Evolutionary conservation across 2,797 vertebrate species (phyloP).

Genomic region (Poecilia velifera): DNA sequence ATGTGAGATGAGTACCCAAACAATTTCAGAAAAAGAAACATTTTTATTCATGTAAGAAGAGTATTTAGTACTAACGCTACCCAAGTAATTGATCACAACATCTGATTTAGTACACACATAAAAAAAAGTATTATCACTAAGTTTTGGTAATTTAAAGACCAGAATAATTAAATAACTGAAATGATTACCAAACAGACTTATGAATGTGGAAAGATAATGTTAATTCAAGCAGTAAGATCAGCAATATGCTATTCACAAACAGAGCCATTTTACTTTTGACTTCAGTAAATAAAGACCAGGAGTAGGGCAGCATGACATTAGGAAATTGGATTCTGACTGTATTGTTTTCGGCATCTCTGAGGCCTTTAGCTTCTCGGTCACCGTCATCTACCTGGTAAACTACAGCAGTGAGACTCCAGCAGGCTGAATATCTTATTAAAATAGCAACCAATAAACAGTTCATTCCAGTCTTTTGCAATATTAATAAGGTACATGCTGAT

Average conservation of each 20-base stretch:
- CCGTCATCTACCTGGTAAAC: not conserved
- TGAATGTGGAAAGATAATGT: not conserved
- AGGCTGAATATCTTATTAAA: not conserved
- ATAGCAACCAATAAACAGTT: not conserved
- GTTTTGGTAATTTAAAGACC: not conserved
- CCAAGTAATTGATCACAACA: not conserved
- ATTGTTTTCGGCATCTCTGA: not conserved
- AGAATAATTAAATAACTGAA: not conserved
- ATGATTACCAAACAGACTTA: not conserved
- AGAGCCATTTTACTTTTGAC: not conserved
- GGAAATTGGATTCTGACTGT: not conserved
- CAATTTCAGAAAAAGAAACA: not conserved
- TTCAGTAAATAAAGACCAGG: not conserved
- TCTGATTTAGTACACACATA: not conserved
- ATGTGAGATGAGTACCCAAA: not conserved
- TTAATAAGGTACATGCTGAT: not conserved
- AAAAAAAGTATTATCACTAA: not conserved
- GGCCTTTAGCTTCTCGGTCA: not conserved
- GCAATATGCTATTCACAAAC: not conserved
- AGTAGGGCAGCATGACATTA: not conserved
- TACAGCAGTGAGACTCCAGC: not conserved
- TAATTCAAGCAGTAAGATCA: not conserved
- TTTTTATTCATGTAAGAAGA: not conserved
- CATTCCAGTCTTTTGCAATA: not conserved
- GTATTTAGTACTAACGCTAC: not conserved